Percentiles rank a stretch among this genome's conserved stretches.
Evolutionary conservation across 2,888 invertebrate species (phyloP).

Genomic region (Dynastes tityus): DNA sequence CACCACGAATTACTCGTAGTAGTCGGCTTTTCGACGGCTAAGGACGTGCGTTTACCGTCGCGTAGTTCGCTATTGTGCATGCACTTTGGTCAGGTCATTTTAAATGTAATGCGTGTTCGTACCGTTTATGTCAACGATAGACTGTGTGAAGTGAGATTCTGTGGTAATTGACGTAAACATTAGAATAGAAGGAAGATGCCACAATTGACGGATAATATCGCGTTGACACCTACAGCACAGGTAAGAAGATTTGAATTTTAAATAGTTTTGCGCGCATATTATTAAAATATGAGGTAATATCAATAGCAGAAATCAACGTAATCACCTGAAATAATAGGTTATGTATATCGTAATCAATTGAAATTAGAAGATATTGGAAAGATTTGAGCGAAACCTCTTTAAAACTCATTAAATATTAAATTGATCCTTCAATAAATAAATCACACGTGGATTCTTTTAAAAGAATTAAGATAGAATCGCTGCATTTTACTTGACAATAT

Average conservation of each 20-base stretch:
- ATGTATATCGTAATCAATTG: too few relatives aligned
- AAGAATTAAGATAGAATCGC: neutral
- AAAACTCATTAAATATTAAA: too few relatives aligned
- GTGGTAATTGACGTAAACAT: slow-evolving; percentile 27
- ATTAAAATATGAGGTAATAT: too few relatives aligned
- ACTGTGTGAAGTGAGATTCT: slow-evolving; percentile 33
- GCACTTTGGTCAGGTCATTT: slow-evolving; percentile 4
- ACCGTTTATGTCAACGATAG: neutral
- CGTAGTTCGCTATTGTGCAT: neutral
- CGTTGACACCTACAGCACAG: slow-evolving; percentile 35
- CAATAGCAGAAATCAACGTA: too few relatives aligned
- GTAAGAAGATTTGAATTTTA: slow-evolving; percentile 7
- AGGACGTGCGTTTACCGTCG: too few relatives aligned
- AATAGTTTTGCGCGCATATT: neutral
- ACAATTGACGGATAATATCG: slow-evolving; percentile 45
- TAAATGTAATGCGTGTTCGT: slow-evolving; percentile 20
- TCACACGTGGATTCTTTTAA: too few relatives aligned
- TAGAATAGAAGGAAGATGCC: slow-evolving; percentile 10
- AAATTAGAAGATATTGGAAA: too few relatives aligned
- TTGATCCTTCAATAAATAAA: too few relatives aligned
- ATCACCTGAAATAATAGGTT: too few relatives aligned
- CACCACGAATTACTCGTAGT: neutral
- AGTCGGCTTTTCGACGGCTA: too few relatives aligned
- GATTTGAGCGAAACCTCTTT: too few relatives aligned
- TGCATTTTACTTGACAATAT: neutral